phyloP scores from a whole-genome alignment of 2,888 invertebrate species.

The Elysia crispata region DNA sequence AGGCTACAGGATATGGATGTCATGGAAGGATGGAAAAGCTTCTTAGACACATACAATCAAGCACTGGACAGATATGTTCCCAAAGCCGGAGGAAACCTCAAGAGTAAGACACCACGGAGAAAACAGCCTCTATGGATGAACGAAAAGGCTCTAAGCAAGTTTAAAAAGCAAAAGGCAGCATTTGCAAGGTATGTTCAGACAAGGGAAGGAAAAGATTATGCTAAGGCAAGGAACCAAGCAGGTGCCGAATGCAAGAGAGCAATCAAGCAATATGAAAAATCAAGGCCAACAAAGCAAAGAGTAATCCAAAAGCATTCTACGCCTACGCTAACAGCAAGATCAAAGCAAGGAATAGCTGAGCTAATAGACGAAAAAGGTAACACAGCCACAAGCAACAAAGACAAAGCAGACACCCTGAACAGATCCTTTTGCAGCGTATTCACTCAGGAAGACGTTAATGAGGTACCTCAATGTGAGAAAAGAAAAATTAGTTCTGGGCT shows the following conservation, averaged over 20 bases:
- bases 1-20: too few relatives aligned
- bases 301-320: slow-evolving; percentile 3
- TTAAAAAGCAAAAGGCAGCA: slow-evolving; percentile 29
- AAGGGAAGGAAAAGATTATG: slow-evolving; percentile 41
- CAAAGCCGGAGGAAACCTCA: too few relatives aligned
- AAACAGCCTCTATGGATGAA: slow-evolving; percentile 30
- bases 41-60: too few relatives aligned
- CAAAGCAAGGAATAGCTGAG: too few relatives aligned
- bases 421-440: too few relatives aligned
- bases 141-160: slow-evolving; percentile 1
- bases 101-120: neutral
- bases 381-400: too few relatives aligned
- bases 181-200: slow-evolving; percentile 43
- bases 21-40: too few relatives aligned
- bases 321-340: neutral
- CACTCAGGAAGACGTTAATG: neutral
- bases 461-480: neutral
- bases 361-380: too few relatives aligned
- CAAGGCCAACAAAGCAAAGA: neutral
- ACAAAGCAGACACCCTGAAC: too few relatives aligned
- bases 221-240: slow-evolving; percentile 28
- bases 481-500: neutral
- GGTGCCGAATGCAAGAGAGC: slow-evolving; percentile 14
- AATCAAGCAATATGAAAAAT: neutral
- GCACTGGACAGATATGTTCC: too few relatives aligned